Conservation (phyloP, 2,797 vertebrate genomes). For the Neosilurus hyrtlii region DNA sequence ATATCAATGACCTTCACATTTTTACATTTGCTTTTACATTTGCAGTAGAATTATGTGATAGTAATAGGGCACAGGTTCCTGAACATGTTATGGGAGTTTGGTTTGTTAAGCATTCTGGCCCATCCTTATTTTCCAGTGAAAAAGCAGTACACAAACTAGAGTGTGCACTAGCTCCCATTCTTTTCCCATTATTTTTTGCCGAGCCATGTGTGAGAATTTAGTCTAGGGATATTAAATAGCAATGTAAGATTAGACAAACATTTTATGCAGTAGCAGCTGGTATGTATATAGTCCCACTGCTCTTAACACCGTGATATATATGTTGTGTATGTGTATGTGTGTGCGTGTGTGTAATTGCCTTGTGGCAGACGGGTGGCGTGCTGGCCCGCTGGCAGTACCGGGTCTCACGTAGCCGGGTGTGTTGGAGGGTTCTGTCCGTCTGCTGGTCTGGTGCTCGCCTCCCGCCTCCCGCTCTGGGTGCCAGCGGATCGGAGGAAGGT, state of each 20-base stretch:
- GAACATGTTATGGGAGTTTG: background rate
- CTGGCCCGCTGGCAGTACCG: constrained; percentile 76
- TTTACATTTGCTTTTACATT: background rate
- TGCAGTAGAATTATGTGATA: background rate
- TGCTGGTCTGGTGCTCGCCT: constrained; percentile 73
- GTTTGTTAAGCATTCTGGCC: background rate
- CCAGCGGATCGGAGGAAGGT: constrained; percentile 79
- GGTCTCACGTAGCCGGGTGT: constrained; percentile 74
- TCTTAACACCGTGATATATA: constrained; percentile 39
- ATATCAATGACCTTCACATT: background rate
- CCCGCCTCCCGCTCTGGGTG: constrained; percentile 70
- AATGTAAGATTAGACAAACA: constrained; percentile 3
- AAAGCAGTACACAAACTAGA: background rate
- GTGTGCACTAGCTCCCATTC: background rate
- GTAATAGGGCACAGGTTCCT: background rate
- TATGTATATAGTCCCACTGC: constrained; percentile 18
- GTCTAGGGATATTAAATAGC: background rate
- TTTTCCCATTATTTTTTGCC: background rate
- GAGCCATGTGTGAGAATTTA: background rate
- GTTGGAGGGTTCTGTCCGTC: constrained; percentile 76
- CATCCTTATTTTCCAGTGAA: background rate
- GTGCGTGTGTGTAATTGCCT: constrained; percentile 55
- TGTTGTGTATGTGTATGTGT: constrained; percentile 49
- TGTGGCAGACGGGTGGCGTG: constrained; percentile 71
- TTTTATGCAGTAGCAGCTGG: background rate